Percentiles rank a stretch among this genome's conserved stretches.
phyloP scores from a whole-genome alignment of 2,113 vertebrate genomes.

The Pitta sordida region DNA sequence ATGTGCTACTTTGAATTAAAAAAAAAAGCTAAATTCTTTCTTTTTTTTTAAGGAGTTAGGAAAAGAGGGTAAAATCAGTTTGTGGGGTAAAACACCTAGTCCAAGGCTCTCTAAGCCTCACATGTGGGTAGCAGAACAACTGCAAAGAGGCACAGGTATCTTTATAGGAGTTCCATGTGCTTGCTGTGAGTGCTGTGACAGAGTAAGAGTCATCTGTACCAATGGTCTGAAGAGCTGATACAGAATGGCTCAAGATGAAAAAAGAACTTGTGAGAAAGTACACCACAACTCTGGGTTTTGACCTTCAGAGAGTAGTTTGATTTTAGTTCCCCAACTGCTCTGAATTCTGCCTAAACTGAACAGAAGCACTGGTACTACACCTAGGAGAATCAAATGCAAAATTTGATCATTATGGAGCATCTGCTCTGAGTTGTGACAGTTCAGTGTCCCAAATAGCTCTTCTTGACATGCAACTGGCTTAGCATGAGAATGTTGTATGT shows the following conservation, averaged over 20 bases:
- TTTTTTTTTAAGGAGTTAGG: background rate
- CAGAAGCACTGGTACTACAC: background rate
- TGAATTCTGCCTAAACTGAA: background rate
- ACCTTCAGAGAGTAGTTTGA: background rate
- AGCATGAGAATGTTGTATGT: conserved; percentile 8
- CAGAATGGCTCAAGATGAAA: background rate
- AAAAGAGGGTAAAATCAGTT: background rate
- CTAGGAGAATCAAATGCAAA: background rate
- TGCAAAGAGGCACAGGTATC: background rate
- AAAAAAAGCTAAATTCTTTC: background rate
- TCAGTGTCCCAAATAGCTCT: background rate
- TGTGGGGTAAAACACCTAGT: background rate
- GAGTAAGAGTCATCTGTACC: background rate
- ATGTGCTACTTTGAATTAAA: background rate
- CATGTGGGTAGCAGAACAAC: background rate
- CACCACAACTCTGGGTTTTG: background rate
- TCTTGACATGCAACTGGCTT: background rate
- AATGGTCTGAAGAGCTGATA: background rate
- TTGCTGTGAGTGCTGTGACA: background rate
- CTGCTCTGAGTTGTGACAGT: background rate
- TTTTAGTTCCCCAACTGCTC: background rate
- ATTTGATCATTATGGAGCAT: background rate
- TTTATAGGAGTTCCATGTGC: fast-evolving
- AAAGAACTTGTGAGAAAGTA: background rate
- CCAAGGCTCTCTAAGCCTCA: background rate